Base-by-base conservation (phyloP, 2,888 invertebrate genomes). In the Parnassius smintheus region DNA sequence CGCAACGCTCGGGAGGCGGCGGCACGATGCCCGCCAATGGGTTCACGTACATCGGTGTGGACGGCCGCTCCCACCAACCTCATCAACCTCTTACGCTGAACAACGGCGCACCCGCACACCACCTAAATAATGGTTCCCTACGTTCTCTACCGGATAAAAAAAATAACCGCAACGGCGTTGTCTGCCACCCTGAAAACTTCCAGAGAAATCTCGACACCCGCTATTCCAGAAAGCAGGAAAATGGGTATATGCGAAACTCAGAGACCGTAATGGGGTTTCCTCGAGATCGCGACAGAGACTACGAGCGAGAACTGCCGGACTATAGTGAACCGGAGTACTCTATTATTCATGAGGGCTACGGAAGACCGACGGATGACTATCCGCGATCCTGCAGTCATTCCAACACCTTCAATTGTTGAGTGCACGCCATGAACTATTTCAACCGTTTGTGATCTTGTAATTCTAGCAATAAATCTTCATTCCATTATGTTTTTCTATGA, bases 1-100 rank as follows among this genome's bases (percentile, higher is more conserved):
- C 84, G 82, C 86, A 77, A 73, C 88, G 86, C 84, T 86, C 86
- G 86, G 90, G 86, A 72, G 88, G 93, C 86, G 93, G 93, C 77
- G 83, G 75, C 72, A 94, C 93, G 77, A 93, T 93, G 81, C 94
- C 94, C 82, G 95, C 94, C 78, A 94, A 94, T 85, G 95, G 95
- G 68, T 95, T 95, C 92, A 95, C 95, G 70, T 95, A 95, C 91
- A 94, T 95, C 78, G 94, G 95, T 76, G 94, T 94, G 70, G 95
- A 94, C 72, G 85, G 92, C 71, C 94, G 93, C 78, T 89, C 93
- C 73, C 94, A 93, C 79, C 90, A 93, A 73, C 75, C 81, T 74
- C 86, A 76, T 68, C 83, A 83, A 74, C 88, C 91, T 71, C 85
- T 84, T 71, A 92, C 92, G 68, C 87, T 92, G 70, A 92, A 92